Evolutionary conservation across 1,140 invertebrate genomes (phyloP), one percentile per base, ranked within the genome.

Genomic region (Procambarus clarkii): DNA sequence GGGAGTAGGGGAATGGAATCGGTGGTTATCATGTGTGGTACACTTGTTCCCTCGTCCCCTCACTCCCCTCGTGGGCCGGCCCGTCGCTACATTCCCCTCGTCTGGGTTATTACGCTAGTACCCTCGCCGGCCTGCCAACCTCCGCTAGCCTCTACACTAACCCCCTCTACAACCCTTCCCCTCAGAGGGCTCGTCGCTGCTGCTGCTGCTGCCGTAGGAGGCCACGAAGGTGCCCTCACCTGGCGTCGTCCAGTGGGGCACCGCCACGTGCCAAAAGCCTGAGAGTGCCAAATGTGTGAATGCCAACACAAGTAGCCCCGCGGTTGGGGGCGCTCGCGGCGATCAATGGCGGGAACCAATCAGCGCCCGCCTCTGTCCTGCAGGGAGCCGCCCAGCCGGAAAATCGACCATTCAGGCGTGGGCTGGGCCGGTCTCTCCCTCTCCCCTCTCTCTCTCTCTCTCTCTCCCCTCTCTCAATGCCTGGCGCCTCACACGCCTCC

Each of bases 341-440:
- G 87, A 89, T 89, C 87, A 89, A 89, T 89, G 87, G 87, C 80
- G 87, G 58, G 87, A 64, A 89, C 87, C 87, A 89, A 89, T 89
- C 87, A 81, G 87, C 87, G 87, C 79, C 79, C 87, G 69, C 64
- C 79, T 82, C 86, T 89, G 87, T 89, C 87, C 87, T 89, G 87
- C 87, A 89, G 79, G 87, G 87, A 71, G 50, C 87, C 87, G 71
- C 87, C 87, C 87, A 89, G 80, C 87, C 69, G 87, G 87, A 89
- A 89, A 89, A 89, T 89, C 80, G 69, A 58, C 87, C 87, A 89
- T 89, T 89, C 79, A 89, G 87, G 87, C 87, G 87, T 89, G 71
- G 83, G 87, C 46, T 83, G 87, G 86, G 76, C 86, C 50, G 86
- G 15, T 46, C 78, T 21, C 60, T 21, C 44, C 11, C 21, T 76